These are phyloP conservation scores for Corythornis cristatus DNA, from an alignment of 2,113 vertebrate species.

Conservation along the genomic window DNA sequence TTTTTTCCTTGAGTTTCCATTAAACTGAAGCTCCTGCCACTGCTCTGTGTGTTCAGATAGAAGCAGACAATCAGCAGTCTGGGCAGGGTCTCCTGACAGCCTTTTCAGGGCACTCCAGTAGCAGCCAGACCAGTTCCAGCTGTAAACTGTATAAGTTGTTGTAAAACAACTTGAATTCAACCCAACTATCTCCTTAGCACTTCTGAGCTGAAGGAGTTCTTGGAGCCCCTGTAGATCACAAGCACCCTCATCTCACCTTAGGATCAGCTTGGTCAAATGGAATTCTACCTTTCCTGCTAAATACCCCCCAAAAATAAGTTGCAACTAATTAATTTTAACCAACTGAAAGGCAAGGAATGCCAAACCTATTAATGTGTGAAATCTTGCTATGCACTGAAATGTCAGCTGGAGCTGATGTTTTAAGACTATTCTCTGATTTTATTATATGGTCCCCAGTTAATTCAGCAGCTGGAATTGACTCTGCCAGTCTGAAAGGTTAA, in stretches of 20 bases:
- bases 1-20: background rate
- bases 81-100: background rate
- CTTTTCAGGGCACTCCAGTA: background rate
- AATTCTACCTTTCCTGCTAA: background rate
- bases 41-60: background rate
- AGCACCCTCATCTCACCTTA: background rate
- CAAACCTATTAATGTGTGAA: background rate
- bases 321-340: background rate
- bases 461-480: background rate
- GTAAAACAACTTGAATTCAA: background rate
- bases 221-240: background rate
- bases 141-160: background rate
- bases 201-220: constrained; percentile 16
- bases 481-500: background rate
- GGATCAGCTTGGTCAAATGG: background rate
- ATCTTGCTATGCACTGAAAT: constrained; percentile 18
- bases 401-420: background rate
- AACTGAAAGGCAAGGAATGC: background rate
- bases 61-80: background rate
- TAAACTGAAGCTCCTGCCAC: background rate
- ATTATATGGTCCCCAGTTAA: background rate
- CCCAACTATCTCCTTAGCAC: background rate
- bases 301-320: background rate
- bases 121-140: background rate
- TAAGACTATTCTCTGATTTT: background rate